A percentile compares a stretch with the other conserved stretches of the same genome.
Conservation (phyloP, 2,888 invertebrate genomes). For the Terebella lapidaria region DNA sequence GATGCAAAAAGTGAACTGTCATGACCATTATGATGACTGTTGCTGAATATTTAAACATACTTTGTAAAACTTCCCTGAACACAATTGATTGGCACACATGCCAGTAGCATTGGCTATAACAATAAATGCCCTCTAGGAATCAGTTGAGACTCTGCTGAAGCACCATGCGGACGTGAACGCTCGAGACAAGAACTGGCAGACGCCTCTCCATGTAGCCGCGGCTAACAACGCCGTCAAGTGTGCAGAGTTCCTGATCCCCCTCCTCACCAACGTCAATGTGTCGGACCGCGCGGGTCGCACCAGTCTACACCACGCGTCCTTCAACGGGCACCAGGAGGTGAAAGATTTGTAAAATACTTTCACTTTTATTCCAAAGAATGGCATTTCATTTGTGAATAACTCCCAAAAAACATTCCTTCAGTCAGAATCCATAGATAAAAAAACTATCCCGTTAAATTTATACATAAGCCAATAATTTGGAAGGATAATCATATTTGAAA, state of each 20-base stretch:
- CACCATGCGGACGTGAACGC: constrained; percentile 61
- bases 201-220: constrained; percentile 60
- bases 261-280: constrained; percentile 56
- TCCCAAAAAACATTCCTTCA: too few relatives aligned
- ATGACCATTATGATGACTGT: too few relatives aligned
- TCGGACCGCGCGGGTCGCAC: constrained; percentile 62
- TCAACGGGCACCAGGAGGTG: constrained; percentile 60
- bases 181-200: constrained; percentile 64
- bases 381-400: too few relatives aligned
- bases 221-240: constrained; percentile 63
- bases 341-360: too few relatives aligned
- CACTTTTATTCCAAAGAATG: too few relatives aligned
- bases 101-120: not conserved
- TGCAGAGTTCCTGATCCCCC: constrained; percentile 57
- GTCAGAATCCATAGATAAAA: too few relatives aligned
- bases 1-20: too few relatives aligned
- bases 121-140: constrained; percentile 35
- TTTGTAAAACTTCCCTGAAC: too few relatives aligned
- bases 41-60: too few relatives aligned
- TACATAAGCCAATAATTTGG: not conserved
- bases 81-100: not conserved
- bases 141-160: constrained; percentile 57
- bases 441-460: not conserved
- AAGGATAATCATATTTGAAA: not conserved
- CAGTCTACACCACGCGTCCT: constrained; percentile 64